A percentile compares a stretch with the other conserved stretches of the same genome.
Evolutionary conservation across 2,797 vertebrate genomes (phyloP).

Genomic region (Adrianichthys oophorus): DNA sequence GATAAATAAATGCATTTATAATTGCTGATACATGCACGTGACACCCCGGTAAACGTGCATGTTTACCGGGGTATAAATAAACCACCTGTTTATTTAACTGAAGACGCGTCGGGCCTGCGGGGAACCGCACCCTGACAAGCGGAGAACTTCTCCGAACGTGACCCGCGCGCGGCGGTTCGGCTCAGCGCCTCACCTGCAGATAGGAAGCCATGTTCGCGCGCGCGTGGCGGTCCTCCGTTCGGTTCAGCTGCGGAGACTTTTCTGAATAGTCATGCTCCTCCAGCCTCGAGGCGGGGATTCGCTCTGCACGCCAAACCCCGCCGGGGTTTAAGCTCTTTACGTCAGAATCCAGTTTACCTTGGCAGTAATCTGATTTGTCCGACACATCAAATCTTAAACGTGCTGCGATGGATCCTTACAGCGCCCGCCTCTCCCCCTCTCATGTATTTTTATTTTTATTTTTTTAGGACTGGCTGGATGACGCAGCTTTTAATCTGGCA

Average conservation of each 20-base stretch:
- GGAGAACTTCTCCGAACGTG: conserved; percentile 14
- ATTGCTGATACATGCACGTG: too few species aligned
- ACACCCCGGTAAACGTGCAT: not conserved
- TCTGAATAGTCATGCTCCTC: conserved; percentile 57
- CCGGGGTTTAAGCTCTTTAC: conserved; percentile 62
- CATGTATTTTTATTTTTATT: too few species aligned
- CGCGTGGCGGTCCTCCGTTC: conserved; percentile 10
- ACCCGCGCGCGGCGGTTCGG: not conserved
- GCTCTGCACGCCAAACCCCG: conserved; percentile 24
- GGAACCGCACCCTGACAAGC: conserved; percentile 44
- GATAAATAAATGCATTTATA: too few species aligned
- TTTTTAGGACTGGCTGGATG: conserved; percentile 14
- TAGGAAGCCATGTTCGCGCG: conserved; percentile 71
- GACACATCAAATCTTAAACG: conserved; percentile 36
- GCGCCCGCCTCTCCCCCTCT: too few species aligned
- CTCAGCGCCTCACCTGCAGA: conserved; percentile 70
- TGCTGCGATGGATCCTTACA: not conserved
- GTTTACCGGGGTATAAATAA: too few species aligned
- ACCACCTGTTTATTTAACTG: conserved; percentile 55
- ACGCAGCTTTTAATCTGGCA: conserved; percentile 15
- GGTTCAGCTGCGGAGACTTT: conserved; percentile 34
- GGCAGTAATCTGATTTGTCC: conserved; percentile 72
- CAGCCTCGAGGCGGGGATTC: conserved; percentile 4
- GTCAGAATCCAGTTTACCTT: conserved; percentile 77
- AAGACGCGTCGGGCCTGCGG: not conserved